Evolutionary conservation across 37 sponge, comb jelly and placozoan species (phyloP).

Genomic region (Beroe ovata): DNA sequence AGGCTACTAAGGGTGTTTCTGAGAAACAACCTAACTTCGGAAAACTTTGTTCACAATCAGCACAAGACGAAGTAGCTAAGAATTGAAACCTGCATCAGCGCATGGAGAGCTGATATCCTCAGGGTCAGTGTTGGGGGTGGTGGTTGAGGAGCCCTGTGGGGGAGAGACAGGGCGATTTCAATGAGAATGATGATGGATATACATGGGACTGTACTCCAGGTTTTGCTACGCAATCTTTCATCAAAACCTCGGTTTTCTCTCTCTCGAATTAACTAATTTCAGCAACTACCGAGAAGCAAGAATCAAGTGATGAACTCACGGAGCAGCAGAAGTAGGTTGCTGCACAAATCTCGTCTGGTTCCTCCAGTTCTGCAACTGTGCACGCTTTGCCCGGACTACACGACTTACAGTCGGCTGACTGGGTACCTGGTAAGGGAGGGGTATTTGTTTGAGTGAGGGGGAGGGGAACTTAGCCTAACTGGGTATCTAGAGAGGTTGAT

Average conservation of each 20-base stretch:
- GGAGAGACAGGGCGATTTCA: too few species aligned
- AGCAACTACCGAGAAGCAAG: too few species aligned
- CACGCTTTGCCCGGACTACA: constrained; percentile 24
- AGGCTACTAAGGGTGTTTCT: too few species aligned
- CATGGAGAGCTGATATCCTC: constrained; percentile 30
- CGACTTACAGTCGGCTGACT: neutral
- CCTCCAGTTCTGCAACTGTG: neutral
- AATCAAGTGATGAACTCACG: too few species aligned
- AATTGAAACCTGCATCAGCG: constrained; percentile 7
- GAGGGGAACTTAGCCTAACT: too few species aligned
- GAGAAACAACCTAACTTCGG: too few species aligned
- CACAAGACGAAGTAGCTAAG: too few species aligned
- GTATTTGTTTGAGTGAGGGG: too few species aligned
- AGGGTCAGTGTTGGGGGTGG: constrained; percentile 11
- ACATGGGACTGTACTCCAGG: neutral
- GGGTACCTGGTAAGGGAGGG: neutral
- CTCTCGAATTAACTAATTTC: neutral
- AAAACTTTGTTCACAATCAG: too few species aligned
- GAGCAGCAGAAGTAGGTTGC: constrained; percentile 11
- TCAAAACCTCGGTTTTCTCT: neutral
- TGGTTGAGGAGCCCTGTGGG: constrained; percentile 22
- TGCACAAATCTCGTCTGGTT: constrained; percentile 22
- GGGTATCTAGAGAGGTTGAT: too few species aligned
- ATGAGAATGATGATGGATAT: too few species aligned
- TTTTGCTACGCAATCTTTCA: neutral